Conservation (phyloP, 2,797 vertebrate species). For the Intellagama lesueurii region DNA sequence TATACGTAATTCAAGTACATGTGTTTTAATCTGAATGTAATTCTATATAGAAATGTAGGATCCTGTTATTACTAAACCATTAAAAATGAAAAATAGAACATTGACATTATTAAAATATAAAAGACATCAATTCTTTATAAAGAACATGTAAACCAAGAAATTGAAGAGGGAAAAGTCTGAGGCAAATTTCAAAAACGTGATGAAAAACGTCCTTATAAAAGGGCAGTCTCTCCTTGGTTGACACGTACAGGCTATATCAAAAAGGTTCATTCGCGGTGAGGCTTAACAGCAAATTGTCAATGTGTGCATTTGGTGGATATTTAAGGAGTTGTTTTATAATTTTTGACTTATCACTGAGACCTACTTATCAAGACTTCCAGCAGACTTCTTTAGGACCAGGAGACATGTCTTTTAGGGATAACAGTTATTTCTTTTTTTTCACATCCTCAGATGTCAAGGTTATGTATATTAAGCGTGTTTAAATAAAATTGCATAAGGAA, state of each 20-base stretch:
- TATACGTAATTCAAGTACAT: background rate
- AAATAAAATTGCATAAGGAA: background rate
- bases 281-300: slow-evolving; percentile 12
- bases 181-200: background rate
- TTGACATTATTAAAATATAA: background rate
- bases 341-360: slow-evolving; percentile 20
- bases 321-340: slow-evolving; percentile 15
- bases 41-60: background rate
- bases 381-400: background rate
- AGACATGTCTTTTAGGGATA: background rate
- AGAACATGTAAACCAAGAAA: background rate
- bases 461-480: slow-evolving; percentile 11
- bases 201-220: background rate
- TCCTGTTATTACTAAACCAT: background rate
- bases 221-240: background rate
- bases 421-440: background rate
- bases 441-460: background rate
- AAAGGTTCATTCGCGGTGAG: slow-evolving; percentile 32
- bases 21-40: background rate
- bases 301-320: background rate
- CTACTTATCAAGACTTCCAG: slow-evolving; percentile 2
- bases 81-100: background rate
- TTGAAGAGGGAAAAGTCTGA: background rate
- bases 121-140: background rate
- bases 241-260: slow-evolving; percentile 11